phyloP scores from a whole-genome alignment of 2,113 vertebrate species.

The Eubucco bourcierii region DNA sequence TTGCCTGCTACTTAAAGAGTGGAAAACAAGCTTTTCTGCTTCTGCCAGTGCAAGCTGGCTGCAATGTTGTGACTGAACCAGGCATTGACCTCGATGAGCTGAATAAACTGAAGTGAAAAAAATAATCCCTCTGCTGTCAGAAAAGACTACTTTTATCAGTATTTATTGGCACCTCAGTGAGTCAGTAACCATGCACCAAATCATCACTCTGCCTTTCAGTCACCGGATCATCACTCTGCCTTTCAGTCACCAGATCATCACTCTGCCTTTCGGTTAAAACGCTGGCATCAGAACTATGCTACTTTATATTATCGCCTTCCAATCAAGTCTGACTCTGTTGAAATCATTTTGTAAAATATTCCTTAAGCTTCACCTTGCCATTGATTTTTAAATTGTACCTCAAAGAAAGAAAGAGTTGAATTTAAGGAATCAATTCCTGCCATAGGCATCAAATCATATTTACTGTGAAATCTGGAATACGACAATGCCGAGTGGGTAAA shows the following conservation, averaged over 20 bases:
- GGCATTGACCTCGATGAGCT: neutral
- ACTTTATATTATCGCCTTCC: neutral
- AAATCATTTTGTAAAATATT: neutral
- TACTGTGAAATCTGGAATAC: neutral
- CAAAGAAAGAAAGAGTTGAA: neutral
- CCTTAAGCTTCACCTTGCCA: neutral
- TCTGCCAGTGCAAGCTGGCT: neutral
- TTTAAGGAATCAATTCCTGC: neutral
- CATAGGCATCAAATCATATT: neutral
- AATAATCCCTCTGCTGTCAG: neutral
- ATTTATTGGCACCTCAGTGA: neutral
- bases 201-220: neutral
- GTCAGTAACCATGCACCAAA: neutral
- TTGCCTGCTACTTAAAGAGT: neutral
- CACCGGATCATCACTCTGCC: no score
- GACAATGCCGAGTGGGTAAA: rapidly evolving
- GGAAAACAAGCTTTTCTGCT: neutral
- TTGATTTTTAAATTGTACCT: neutral
- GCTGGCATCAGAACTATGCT: neutral
- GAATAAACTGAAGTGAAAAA: neutral
- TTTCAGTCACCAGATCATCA: no score
- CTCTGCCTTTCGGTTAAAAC: neutral
- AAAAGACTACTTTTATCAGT: neutral
- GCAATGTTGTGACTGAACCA: neutral
- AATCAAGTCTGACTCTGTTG: neutral